Base-by-base conservation (phyloP, 2,797 vertebrate genomes). In the Sebastes melanostomus region DNA sequence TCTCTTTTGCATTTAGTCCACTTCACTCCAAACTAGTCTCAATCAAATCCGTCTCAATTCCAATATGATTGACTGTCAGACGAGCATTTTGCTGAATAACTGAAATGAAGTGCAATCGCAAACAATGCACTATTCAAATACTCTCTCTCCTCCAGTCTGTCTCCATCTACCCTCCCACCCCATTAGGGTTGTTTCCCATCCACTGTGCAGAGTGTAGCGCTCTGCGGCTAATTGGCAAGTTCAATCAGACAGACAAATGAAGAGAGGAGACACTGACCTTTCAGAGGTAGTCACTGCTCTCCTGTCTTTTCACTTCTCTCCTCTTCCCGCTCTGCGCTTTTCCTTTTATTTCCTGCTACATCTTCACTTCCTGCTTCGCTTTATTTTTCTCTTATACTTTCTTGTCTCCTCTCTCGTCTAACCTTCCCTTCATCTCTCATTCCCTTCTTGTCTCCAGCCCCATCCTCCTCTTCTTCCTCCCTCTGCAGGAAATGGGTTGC, bases 231-330 rank as follows among this genome's bases (percentile, higher is more conserved):
- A 95, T 95, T 94, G 93, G 91, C 87, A 90, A 92, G 91, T 93
- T 95, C 93, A 95, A 94, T 95, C 93, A 94, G 87, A 91, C 83
- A 93, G 94, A 94, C 93, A 94, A 93, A 96, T 93, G 92, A 91
- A 92, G 89, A 90, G 87, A 88, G 90, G 82, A 92, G 89, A 91
- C 85, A 69, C 55, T 95, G 95, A 95, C 95, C 94, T 96, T 96
- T 95, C 77, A 83, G 87, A 90, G 77, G 80, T 81, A 90, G 80
- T 92, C 88, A 77, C 90, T 50, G 67, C 65, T 88, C 82, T 75
- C 75, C 81, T 76, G 72, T 86, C 89, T 84, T 62, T 67, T 77
- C 78, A 76, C 80, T 77, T 55, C 54, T 72, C 68, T 76, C 75
- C 63, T 46, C 75, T 38, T 60, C 32, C 24, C 27, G 20, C 59